phyloP scores from a whole-genome alignment of 2,888 invertebrate genomes.

The Apamea monoglypha region DNA sequence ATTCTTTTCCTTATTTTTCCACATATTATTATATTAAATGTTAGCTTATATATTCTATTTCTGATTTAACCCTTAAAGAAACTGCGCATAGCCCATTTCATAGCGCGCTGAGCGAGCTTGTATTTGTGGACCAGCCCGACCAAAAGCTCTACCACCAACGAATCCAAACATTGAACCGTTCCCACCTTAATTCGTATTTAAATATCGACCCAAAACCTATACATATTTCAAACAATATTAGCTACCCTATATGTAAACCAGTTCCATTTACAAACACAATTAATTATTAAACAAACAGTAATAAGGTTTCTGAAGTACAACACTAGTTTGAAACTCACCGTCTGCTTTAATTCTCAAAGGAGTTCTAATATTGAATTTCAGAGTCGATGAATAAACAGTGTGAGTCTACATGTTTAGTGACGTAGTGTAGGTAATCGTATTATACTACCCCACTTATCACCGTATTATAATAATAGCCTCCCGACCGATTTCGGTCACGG shows the following conservation, averaged over 20 bases:
- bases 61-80: too few relatives aligned
- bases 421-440: not conserved
- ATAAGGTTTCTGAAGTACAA: conserved; percentile 54
- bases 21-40: too few relatives aligned
- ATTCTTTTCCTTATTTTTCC: too few relatives aligned
- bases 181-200: not conserved
- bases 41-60: too few relatives aligned
- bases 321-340: conserved; percentile 36
- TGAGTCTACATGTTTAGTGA: conserved; percentile 19
- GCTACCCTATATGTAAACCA: conserved; percentile 1
- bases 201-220: conserved; percentile 26
- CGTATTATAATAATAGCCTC: too few relatives aligned
- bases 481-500: too few relatives aligned
- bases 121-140: not conserved
- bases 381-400: conserved; percentile 54
- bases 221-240: not conserved
- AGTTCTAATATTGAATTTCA: conserved; percentile 57
- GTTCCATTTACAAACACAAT: conserved; percentile 45
- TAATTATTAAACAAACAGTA: conserved; percentile 52
- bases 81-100: too few relatives aligned
- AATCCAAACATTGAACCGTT: not conserved
- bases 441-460: not conserved
- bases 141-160: not conserved
- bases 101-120: too few relatives aligned
- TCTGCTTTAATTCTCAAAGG: conserved; percentile 59